These are phyloP conservation scores for Cecropterus lyciades DNA, from an alignment of 1,140 invertebrate species.

Conservation along the genomic window DNA sequence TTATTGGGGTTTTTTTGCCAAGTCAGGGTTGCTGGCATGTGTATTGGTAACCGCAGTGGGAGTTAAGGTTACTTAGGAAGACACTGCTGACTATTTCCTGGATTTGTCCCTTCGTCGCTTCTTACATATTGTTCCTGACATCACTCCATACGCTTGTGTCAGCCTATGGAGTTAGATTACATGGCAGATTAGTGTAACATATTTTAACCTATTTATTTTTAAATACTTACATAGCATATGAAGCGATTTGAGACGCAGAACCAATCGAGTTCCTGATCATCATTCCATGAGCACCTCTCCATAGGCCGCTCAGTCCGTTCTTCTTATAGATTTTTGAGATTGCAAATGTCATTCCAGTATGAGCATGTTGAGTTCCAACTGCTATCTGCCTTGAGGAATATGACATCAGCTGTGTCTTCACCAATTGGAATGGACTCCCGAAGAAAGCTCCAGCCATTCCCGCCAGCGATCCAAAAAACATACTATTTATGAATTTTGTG, in stretches of 20 bases:
- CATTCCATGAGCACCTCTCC: slow-evolving; percentile 90
- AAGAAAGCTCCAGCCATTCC: slow-evolving; percentile 74
- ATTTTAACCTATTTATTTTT: too few species aligned
- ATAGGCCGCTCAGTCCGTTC: slow-evolving; percentile 90
- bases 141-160: too few species aligned
- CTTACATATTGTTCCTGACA: too few species aligned
- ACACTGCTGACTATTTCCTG: too few species aligned
- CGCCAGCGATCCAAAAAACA: slow-evolving; percentile 74
- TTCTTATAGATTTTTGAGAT: slow-evolving; percentile 88
- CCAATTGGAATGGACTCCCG: slow-evolving; percentile 91
- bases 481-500: slow-evolving; percentile 72
- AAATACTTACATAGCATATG: slow-evolving; percentile 75
- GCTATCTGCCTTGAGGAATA: slow-evolving; percentile 91
- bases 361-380: slow-evolving; percentile 94
- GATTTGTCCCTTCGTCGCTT: too few species aligned
- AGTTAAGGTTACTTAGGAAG: too few species aligned
- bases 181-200: too few species aligned
- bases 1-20: too few species aligned
- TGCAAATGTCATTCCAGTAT: slow-evolving; percentile 89
- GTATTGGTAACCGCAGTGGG: too few species aligned
- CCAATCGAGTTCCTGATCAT: slow-evolving; percentile 85
- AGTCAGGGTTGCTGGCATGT: too few species aligned
- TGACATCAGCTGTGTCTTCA: slow-evolving; percentile 96
- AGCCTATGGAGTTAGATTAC: too few species aligned
- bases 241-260: slow-evolving; percentile 78